These are phyloP conservation scores for Zaprionus nigranus DNA, from an alignment of 1,140 invertebrate genomes.

Conservation along the genomic window DNA sequence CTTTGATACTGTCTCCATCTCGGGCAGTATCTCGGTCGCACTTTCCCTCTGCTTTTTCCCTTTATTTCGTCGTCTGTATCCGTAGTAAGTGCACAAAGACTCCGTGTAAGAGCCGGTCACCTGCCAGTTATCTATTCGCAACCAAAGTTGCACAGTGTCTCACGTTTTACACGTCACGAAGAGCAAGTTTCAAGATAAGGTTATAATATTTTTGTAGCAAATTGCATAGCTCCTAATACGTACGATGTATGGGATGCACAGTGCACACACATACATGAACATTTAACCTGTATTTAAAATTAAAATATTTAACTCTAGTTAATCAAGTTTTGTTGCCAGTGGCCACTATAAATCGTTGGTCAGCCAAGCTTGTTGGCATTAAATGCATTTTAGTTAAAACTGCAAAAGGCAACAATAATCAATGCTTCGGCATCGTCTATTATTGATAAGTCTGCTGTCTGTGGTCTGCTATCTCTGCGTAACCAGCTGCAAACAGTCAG, in stretches of 20 bases:
- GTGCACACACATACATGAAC: not conserved
- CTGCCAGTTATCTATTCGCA: slow-evolving; percentile 20
- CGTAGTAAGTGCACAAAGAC: slow-evolving; percentile 25
- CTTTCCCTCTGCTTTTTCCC: not conserved
- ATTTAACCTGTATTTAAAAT: not conserved
- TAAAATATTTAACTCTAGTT: not conserved
- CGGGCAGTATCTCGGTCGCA: not conserved
- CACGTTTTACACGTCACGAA: not conserved
- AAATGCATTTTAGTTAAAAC: slow-evolving; percentile 71
- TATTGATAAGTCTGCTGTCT: slow-evolving; percentile 58
- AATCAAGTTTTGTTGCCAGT: not conserved
- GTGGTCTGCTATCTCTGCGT: slow-evolving; percentile 55
- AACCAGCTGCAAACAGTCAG: slow-evolving; percentile 38
- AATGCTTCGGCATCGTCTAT: slow-evolving; percentile 64
- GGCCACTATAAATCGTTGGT: not conserved
- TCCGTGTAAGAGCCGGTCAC: not conserved
- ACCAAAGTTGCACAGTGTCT: slow-evolving; percentile 4
- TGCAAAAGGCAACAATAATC: slow-evolving; percentile 77
- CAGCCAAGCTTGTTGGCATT: slow-evolving; percentile 16
- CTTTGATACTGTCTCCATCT: slow-evolving; percentile 3
- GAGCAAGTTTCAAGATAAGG: not conserved
- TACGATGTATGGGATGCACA: not conserved
- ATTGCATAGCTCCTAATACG: not conserved
- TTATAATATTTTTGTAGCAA: not conserved
- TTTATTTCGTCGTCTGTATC: slow-evolving; percentile 3